Percentiles rank a stretch among this genome's conserved stretches.
These are phyloP conservation scores for Geodia barretti DNA, from an alignment of 37 sponge, comb jelly and placozoan species.

Conservation along the genomic window DNA sequence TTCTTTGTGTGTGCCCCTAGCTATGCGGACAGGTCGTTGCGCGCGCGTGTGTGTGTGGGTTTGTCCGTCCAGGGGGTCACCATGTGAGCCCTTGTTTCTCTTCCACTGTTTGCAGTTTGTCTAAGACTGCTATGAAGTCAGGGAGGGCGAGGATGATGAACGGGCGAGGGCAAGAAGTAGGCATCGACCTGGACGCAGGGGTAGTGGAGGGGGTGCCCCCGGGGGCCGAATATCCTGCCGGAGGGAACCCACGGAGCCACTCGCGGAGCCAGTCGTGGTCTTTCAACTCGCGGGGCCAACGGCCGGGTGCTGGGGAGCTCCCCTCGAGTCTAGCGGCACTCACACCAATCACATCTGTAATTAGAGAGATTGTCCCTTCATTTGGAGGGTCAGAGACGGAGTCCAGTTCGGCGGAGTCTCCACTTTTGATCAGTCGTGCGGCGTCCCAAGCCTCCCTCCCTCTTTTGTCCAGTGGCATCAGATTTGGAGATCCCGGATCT, in stretches of 20 bases:
- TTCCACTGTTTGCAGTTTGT: too few relatives aligned
- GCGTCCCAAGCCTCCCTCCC: background rate
- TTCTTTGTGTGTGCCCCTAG: too few relatives aligned
- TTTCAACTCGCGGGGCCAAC: conserved; percentile 44
- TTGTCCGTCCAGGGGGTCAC: too few relatives aligned
- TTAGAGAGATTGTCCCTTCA: conserved; percentile 63
- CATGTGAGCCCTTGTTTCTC: too few relatives aligned
- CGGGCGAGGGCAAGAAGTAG: conserved; percentile 12
- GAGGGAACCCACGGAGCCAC: conserved; percentile 21
- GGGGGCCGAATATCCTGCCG: background rate
- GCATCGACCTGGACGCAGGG: conserved; percentile 38
- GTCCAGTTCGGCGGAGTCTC: background rate
- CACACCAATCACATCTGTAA: conserved; percentile 40
- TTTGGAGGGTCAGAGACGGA: conserved; percentile 18
- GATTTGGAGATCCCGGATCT: background rate
- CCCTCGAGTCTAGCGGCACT: conserved; percentile 30
- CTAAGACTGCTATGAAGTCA: conserved; percentile 42
- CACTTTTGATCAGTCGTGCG: conserved; percentile 2
- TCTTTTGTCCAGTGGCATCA: background rate
- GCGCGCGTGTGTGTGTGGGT: too few relatives aligned
- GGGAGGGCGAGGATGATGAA: conserved; percentile 9
- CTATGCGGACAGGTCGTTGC: too few relatives aligned
- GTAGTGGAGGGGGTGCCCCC: too few relatives aligned
- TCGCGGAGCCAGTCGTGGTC: conserved; percentile 80
- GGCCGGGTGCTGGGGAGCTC: conserved; percentile 32